phyloP scores from a whole-genome alignment of 2,113 vertebrate species.

The Oncorhynchus keta region DNA sequence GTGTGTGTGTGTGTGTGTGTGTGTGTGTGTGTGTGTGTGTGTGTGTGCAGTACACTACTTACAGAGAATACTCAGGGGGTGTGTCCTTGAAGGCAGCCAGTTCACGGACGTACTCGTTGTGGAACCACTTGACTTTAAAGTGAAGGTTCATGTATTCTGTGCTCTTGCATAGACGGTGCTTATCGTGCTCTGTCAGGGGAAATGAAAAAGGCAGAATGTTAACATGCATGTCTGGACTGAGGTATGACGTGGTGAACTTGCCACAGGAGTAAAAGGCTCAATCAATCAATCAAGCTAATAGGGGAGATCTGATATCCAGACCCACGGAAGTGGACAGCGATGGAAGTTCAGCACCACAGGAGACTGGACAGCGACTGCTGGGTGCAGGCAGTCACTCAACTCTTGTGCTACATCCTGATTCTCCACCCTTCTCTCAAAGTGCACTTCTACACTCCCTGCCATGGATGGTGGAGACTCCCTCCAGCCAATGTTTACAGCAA shows the following conservation, averaged over 20 bases:
- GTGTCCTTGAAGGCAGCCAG: slow-evolving; percentile 90
- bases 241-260: background rate
- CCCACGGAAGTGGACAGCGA: too few species aligned
- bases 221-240: slow-evolving; percentile 8
- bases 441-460: too few species aligned
- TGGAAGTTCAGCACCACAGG: too few species aligned
- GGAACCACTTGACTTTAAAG: slow-evolving; percentile 99
- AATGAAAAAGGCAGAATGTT: slow-evolving; percentile 46
- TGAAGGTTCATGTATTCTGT: slow-evolving; percentile 99
- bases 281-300: too few species aligned
- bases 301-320: too few species aligned
- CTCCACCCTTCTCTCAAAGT: too few species aligned
- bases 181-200: slow-evolving; percentile 89
- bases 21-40: background rate
- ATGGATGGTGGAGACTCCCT: background rate
- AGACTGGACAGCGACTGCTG: too few species aligned
- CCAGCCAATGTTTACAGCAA: background rate
- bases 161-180: slow-evolving; percentile 96
- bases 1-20: background rate
- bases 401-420: too few species aligned
- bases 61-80: slow-evolving; percentile 94
- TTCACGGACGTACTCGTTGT: slow-evolving; percentile 95
- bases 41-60: slow-evolving; percentile 63
- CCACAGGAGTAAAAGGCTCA: too few species aligned
- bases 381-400: too few species aligned